Evolutionary conservation across 2,888 invertebrate genomes (phyloP).

Genomic region (Xestia ashworthii): DNA sequence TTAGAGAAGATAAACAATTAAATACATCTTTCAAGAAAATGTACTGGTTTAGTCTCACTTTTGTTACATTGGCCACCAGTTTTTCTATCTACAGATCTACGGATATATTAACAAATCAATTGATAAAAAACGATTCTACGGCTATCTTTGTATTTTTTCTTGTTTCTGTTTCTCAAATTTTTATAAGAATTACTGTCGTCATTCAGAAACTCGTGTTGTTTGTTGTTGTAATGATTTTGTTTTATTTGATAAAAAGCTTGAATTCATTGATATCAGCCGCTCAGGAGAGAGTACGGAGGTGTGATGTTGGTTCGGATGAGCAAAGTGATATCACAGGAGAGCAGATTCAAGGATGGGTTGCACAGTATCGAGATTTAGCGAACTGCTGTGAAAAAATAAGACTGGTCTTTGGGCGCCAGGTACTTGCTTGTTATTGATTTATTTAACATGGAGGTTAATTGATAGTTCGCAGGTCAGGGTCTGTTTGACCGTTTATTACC

Average conservation of each 20-base stretch:
- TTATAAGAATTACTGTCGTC: neutral
- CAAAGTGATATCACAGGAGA: slow-evolving; percentile 11
- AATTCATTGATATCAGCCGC: neutral
- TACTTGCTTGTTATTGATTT: neutral
- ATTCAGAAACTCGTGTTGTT: slow-evolving; percentile 10
- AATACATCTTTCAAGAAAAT: neutral
- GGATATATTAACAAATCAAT: neutral
- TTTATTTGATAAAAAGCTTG: slow-evolving; percentile 5
- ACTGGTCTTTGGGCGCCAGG: neutral
- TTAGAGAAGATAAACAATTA: slow-evolving; percentile 3
- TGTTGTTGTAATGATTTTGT: neutral
- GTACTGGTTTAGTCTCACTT: neutral
- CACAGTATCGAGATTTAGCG: slow-evolving; percentile 14
- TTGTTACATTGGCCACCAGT: neutral
- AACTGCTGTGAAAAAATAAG: slow-evolving; percentile 10
- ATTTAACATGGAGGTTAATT: neutral
- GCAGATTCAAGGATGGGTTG: slow-evolving; percentile 24
- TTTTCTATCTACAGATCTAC: neutral
- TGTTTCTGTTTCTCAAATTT: neutral
- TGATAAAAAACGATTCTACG: neutral
- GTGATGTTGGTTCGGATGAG: neutral
- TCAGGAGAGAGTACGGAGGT: neutral
- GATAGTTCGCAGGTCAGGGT: too few relatives aligned
- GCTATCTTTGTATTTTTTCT: neutral
- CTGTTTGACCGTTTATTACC: too few relatives aligned